Base-by-base conservation (phyloP, 2,888 invertebrate species). In the Sphinx pinastri region DNA sequence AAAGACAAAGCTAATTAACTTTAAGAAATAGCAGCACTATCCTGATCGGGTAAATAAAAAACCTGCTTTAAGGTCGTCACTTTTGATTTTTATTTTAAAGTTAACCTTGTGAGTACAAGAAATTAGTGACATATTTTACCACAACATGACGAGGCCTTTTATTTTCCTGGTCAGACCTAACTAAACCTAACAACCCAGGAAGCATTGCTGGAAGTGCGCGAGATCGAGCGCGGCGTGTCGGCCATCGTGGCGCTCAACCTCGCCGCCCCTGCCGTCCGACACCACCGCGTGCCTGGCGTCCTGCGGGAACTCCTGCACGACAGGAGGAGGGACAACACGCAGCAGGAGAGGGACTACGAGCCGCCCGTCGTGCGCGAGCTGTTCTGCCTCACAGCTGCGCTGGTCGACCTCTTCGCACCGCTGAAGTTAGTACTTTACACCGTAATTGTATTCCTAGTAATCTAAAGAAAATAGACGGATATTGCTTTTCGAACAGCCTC, bases 221-320 rank as follows among this genome's bases (percentile, higher is more conserved):
- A 96, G 87, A 86, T 96, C 72, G 96, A 96, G 54, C 97, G 97
- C 86, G 98, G 98, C 45, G 97, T 98, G 57, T 97, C 97, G 83
- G 97, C 96, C 73, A 95, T 98, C 71, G 94, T 95, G 67, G 94
- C 94, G 0, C 92, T 98, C 25, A 95, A 96, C 82, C 84, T 92
- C 68, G 90, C 94, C 19, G 16, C 97, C 83, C 97, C 96, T 73
- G 95, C 98, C 71, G 94, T 95, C 67, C 94, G 94, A 0, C 93
- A 98, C 19, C 95, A 96, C 82, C 84, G 92, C 68, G 90, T 94
- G 63, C 97, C 97, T 90, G 95, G 95, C 68, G 90, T 93, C 52
- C 82, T 96, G 72, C 83, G 87, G 58, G 72, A 16, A 77, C 67
- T 89, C 87, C 84, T 73, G 70, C 68, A 75, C 74, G 70, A 78